phyloP scores from a whole-genome alignment of 2,888 invertebrate genomes.

The Yponomeuta evonymella region DNA sequence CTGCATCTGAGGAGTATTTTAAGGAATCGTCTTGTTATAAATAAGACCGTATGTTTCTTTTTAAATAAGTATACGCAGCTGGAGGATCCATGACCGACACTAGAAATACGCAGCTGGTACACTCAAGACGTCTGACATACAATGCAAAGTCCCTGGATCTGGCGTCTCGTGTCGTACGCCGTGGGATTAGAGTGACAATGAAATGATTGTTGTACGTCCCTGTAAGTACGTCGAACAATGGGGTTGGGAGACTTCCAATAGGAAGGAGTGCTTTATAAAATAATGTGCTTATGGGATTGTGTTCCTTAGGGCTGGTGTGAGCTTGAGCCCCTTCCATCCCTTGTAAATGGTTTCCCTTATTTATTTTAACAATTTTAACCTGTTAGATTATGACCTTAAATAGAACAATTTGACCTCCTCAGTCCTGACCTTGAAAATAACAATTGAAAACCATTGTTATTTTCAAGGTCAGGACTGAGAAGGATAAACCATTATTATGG shows the following conservation, averaged over 20 bases:
- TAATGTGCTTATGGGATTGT: neutral
- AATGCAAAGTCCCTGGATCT: neutral
- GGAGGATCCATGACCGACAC: neutral
- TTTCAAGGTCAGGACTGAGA: too few species aligned
- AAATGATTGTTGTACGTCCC: neutral
- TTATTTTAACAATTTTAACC: constrained; percentile 25
- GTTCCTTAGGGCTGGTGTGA: neutral
- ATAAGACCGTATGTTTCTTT: too few species aligned
- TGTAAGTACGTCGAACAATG: neutral
- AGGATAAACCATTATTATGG: too few species aligned
- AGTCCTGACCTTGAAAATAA: too few species aligned
- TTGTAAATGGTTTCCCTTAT: constrained; percentile 20
- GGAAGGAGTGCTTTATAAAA: neutral
- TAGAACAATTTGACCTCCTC: too few species aligned
- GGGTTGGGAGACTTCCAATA: neutral
- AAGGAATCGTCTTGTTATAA: too few species aligned
- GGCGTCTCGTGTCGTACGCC: neutral
- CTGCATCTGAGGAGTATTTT: too few species aligned
- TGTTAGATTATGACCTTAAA: too few species aligned
- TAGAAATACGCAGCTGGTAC: neutral
- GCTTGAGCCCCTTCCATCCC: too few species aligned
- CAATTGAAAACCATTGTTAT: too few species aligned
- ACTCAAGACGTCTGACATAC: neutral
- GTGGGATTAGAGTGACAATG: neutral
- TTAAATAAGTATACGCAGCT: too few species aligned